Evolutionary conservation across 1,140 invertebrate genomes (phyloP).

Genomic region (Rhizoglyphus robini): DNA sequence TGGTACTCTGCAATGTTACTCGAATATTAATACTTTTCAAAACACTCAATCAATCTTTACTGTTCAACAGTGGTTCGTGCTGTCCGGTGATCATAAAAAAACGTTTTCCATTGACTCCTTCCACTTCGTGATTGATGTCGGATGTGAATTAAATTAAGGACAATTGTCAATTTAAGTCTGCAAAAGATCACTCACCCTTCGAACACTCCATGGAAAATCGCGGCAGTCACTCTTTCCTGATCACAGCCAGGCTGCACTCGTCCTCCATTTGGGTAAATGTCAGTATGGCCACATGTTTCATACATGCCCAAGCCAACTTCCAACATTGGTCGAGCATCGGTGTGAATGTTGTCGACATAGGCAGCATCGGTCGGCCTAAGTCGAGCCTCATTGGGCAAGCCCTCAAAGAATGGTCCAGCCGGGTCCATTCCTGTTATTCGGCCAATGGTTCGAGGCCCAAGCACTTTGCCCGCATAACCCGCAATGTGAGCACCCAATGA

Average conservation of each 20-base stretch:
- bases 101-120: not conserved
- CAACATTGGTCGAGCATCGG: slow-evolving; percentile 52
- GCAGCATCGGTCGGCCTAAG: slow-evolving; percentile 50
- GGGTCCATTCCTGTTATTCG: slow-evolving; percentile 49
- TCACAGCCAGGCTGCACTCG: slow-evolving; percentile 58
- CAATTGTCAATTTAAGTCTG: slow-evolving; percentile 70
- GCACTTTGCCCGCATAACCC: slow-evolving; percentile 23
- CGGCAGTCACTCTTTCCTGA: not conserved
- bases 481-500: slow-evolving; percentile 24
- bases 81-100: slow-evolving; percentile 12
- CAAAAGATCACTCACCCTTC: slow-evolving; percentile 41
- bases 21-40: too few relatives aligned
- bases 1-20: too few relatives aligned
- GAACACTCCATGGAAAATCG: slow-evolving; percentile 18
- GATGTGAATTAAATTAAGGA: slow-evolving; percentile 39
- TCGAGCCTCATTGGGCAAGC: slow-evolving; percentile 40
- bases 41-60: slow-evolving; percentile 4
- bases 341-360: slow-evolving; percentile 62
- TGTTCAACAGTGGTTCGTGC: slow-evolving; percentile 12
- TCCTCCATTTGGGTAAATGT: slow-evolving; percentile 61
- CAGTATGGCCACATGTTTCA: slow-evolving; percentile 39
- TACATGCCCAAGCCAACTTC: slow-evolving; percentile 38
- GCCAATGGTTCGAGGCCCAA: slow-evolving; percentile 24
- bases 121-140: too few relatives aligned
- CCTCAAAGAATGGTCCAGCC: slow-evolving; percentile 51